Percentiles rank a stretch among this genome's conserved stretches.
phyloP scores from a whole-genome alignment of 2,113 vertebrate genomes.

The Microtus oregoni region DNA sequence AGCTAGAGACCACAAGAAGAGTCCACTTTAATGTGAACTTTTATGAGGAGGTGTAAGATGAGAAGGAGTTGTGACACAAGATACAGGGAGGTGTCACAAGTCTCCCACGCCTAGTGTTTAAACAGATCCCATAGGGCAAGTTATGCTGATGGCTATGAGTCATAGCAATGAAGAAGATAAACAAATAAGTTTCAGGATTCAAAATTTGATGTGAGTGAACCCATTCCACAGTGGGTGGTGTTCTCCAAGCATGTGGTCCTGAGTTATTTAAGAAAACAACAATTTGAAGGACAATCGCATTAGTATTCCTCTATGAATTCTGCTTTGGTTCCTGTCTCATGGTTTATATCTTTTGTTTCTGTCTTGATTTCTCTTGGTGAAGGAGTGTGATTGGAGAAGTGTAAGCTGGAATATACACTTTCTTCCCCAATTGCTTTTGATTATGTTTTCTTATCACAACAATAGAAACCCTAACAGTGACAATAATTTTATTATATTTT shows the following conservation, averaged over 20 bases:
- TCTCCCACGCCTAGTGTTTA: not conserved
- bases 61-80: not conserved
- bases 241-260: no score
- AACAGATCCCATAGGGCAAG: not conserved
- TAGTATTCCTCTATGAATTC: not conserved
- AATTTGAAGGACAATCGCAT: not conserved
- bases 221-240: not conserved
- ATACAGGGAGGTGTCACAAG: no score
- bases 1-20: not conserved
- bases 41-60: no score
- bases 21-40: not conserved
- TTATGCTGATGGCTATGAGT: no score
- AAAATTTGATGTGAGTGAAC: not conserved
- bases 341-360: no score
- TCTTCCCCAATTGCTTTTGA: not conserved
- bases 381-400: not conserved
- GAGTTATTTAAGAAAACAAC: no score
- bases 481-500: not conserved
- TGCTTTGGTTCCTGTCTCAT: not conserved
- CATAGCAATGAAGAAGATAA: not conserved
- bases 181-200: not conserved
- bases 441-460: not conserved
- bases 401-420: no score
- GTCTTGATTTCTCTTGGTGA: not conserved
- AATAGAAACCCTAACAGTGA: not conserved